phyloP scores from a whole-genome alignment of 1,140 invertebrate genomes.

The Magallana angulata region DNA sequence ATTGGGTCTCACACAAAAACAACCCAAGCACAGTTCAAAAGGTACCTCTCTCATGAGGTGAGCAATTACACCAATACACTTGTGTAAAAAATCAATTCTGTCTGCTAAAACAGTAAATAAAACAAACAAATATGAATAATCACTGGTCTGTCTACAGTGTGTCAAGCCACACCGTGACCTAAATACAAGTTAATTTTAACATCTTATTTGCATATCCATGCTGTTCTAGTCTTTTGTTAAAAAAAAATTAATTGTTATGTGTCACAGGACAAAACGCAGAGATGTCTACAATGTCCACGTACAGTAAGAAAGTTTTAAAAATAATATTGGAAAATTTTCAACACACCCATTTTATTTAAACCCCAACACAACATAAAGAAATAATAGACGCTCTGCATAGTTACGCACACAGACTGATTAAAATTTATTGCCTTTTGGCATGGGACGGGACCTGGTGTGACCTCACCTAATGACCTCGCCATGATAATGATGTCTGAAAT shows the following conservation, averaged over 20 bases:
- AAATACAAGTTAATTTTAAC: constrained; percentile 30
- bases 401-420: background rate
- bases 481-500: constrained; percentile 38
- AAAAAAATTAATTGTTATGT: background rate
- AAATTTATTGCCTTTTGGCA: constrained; percentile 33
- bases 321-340: background rate
- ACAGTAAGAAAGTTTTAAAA: background rate
- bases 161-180: constrained; percentile 16
- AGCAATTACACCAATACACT: background rate
- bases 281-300: background rate
- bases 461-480: constrained; percentile 19
- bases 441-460: constrained; percentile 19
- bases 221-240: constrained; percentile 12
- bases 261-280: background rate
- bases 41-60: background rate
- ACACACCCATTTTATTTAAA: constrained; percentile 22
- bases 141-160: constrained; percentile 1
- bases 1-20: background rate
- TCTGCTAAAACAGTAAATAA: background rate
- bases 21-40: background rate
- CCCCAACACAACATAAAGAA: background rate
- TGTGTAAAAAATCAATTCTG: background rate
- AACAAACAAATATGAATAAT: background rate
- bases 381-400: constrained; percentile 26
- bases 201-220: constrained; percentile 21